Conservation (phyloP, 2,797 vertebrate species). For the Eulemur rubriventer region DNA sequence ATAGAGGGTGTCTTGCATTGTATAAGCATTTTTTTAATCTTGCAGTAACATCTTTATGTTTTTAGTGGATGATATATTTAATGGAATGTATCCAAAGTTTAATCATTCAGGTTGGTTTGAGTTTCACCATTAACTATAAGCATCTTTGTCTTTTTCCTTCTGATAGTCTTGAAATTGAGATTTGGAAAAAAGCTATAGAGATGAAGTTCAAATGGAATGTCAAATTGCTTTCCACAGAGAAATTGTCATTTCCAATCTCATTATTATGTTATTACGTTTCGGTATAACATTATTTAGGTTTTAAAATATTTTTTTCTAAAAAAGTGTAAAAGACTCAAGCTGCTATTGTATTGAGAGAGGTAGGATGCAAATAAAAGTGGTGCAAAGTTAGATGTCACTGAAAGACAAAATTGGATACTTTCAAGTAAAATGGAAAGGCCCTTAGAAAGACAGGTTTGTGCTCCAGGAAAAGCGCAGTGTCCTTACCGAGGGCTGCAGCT, state of each 20-base stretch:
- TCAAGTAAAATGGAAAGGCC: neutral
- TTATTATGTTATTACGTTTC: neutral
- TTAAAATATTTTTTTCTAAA: neutral
- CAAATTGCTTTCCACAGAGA: neutral
- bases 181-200: neutral
- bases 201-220: neutral
- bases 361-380: neutral
- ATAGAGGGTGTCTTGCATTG: neutral
- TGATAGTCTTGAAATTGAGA: neutral
- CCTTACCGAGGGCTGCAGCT: constrained; percentile 94
- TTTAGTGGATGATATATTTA: neutral
- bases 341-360: neutral
- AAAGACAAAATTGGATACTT: neutral
- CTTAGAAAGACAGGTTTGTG: neutral
- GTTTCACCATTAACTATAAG: neutral
- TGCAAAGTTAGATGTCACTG: neutral
- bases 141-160: neutral
- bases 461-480: neutral
- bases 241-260: neutral
- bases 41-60: neutral
- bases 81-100: neutral
- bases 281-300: neutral
- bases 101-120: neutral
- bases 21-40: neutral
- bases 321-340: neutral